Conservation (phyloP, 1,140 invertebrate genomes). For the Aphelinus atriplicis region DNA sequence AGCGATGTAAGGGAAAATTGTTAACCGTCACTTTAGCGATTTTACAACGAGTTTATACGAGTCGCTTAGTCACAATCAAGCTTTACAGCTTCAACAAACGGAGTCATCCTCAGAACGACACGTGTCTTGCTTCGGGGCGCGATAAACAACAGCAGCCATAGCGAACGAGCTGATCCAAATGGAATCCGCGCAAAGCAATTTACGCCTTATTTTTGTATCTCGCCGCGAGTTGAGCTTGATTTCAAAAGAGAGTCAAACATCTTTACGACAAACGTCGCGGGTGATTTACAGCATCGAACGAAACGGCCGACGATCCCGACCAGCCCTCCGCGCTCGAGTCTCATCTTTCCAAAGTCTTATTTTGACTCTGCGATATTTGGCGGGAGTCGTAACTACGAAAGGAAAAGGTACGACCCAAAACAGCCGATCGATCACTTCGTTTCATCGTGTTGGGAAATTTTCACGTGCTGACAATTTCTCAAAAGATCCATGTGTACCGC, state of each 20-base stretch:
- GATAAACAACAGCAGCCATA: slow-evolving; percentile 25
- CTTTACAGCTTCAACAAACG: slow-evolving; percentile 18
- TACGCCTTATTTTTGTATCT: slow-evolving; percentile 21
- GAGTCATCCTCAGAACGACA: slow-evolving; percentile 15
- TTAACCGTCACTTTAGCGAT: not conserved
- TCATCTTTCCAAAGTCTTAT: slow-evolving; percentile 19
- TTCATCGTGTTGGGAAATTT: too few species aligned
- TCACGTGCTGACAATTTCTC: too few species aligned
- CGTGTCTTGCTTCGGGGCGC: not conserved
- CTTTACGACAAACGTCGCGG: slow-evolving; percentile 20
- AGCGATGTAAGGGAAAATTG: too few species aligned
- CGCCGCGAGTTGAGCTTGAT: not conserved
- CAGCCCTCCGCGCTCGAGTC: slow-evolving; percentile 27
- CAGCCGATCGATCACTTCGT: too few species aligned
- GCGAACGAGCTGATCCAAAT: not conserved
- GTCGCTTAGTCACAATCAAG: slow-evolving; percentile 24
- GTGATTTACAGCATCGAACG: slow-evolving; percentile 26
- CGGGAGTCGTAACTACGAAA: not conserved
- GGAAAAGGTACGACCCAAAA: too few species aligned
- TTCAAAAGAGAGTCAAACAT: slow-evolving; percentile 26
- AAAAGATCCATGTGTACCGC: too few species aligned
- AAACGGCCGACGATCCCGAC: not conserved
- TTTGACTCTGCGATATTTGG: slow-evolving; percentile 13
- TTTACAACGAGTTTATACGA: not conserved
- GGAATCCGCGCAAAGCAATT: slow-evolving; percentile 5